Percentiles rank a stretch among this genome's conserved stretches.
These are phyloP conservation scores for Paraescarpia echinospica DNA, from an alignment of 1,140 invertebrate genomes.

Conservation along the genomic window DNA sequence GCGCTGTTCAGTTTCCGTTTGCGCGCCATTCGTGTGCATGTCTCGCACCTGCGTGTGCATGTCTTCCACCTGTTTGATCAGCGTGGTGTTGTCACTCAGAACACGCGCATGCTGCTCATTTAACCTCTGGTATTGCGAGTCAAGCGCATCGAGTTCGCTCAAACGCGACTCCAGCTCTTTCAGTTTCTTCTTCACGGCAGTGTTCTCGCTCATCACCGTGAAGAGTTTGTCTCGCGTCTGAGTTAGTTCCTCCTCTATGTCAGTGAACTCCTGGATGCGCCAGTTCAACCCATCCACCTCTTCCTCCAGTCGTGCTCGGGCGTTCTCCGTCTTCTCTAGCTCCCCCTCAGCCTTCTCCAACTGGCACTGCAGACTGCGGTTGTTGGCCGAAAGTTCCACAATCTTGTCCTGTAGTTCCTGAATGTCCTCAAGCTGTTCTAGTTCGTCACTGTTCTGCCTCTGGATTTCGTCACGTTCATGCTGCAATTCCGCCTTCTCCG, in stretches of 20 bases:
- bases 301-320: constrained; percentile 30
- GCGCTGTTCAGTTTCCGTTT: constrained; percentile 10
- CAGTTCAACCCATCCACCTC: constrained; percentile 44
- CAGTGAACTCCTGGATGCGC: constrained; percentile 45
- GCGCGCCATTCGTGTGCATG: constrained; percentile 4
- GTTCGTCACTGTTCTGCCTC: background rate
- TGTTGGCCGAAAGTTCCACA: constrained; percentile 32
- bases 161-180: constrained; percentile 35
- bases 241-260: constrained; percentile 45
- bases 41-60: constrained; percentile 35
- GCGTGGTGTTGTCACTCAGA: constrained; percentile 45
- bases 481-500: constrained; percentile 32
- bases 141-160: constrained; percentile 36
- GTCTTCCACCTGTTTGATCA: constrained; percentile 51
- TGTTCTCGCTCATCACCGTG: constrained; percentile 36
- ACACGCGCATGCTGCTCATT: constrained; percentile 46
- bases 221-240: constrained; percentile 31
- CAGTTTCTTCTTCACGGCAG: constrained; percentile 31
- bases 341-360: constrained; percentile 26
- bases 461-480: constrained; percentile 36
- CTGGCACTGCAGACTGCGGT: constrained; percentile 25
- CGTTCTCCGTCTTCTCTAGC: constrained; percentile 28
- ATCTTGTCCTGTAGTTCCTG: constrained; percentile 39
- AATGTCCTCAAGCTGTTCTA: background rate
- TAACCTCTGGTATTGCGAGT: constrained; percentile 43